phyloP scores from a whole-genome alignment of 2,888 invertebrate genomes.

The Eledone cirrhosa region DNA sequence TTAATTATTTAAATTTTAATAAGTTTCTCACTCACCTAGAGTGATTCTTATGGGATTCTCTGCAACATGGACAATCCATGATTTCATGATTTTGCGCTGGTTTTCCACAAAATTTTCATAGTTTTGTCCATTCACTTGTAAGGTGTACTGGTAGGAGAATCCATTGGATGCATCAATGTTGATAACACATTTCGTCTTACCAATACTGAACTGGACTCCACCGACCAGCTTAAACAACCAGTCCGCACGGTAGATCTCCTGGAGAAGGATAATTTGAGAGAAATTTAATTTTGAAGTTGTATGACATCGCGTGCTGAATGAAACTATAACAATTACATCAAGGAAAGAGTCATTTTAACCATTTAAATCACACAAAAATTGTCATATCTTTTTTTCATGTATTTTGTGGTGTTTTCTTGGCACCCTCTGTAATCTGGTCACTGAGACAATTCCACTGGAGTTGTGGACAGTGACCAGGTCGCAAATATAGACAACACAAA shows the following conservation, averaged over 20 bases:
- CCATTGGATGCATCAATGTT: slow-evolving; percentile 73
- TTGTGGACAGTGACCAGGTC: not conserved
- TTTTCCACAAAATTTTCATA: slow-evolving; percentile 83
- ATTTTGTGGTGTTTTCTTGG: not conserved
- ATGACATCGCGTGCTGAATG: too few species aligned
- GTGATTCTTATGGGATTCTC: slow-evolving; percentile 73
- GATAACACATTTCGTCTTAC: slow-evolving; percentile 70
- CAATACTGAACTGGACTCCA: slow-evolving; percentile 80
- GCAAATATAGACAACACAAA: not conserved
- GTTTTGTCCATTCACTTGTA: slow-evolving; percentile 84
- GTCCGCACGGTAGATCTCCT: slow-evolving; percentile 80
- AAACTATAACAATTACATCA: too few species aligned
- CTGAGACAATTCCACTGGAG: not conserved
- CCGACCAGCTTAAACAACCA: slow-evolving; percentile 95
- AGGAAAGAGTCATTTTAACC: too few species aligned
- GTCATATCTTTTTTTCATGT: not conserved
- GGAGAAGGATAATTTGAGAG: too few species aligned
- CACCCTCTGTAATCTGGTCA: not conserved
- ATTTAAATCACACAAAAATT: slow-evolving; percentile 39
- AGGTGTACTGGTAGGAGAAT: slow-evolving; percentile 82
- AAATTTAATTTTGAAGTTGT: too few species aligned
- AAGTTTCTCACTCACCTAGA: slow-evolving; percentile 76
- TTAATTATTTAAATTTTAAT: too few species aligned
- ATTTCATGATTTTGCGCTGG: slow-evolving; percentile 78
- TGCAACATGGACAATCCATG: slow-evolving; percentile 75